Percentiles rank a stretch among this genome's conserved stretches.
Evolutionary conservation across 2,888 invertebrate genomes (phyloP).

Genomic region (Brenthis ino): DNA sequence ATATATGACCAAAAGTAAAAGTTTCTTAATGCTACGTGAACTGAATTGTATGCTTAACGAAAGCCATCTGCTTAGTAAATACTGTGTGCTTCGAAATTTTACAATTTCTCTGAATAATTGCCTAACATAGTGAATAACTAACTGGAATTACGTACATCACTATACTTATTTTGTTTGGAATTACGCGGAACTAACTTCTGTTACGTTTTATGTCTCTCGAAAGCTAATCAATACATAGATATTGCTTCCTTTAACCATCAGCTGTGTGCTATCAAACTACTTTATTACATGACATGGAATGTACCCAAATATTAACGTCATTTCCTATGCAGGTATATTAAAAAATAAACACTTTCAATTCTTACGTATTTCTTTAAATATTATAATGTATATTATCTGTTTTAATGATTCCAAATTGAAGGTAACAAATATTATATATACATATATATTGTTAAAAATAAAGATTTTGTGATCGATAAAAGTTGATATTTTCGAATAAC

Average conservation of each 20-base stretch:
- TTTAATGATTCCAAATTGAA: too few species aligned
- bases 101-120: slow-evolving; percentile 72
- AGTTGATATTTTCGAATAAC: too few species aligned
- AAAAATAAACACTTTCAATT: too few species aligned
- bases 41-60: slow-evolving; percentile 58
- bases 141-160: slow-evolving; percentile 40
- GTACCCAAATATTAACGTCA: too few species aligned
- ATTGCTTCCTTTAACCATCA: neutral
- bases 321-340: too few species aligned
- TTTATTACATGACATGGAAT: too few species aligned
- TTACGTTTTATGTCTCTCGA: slow-evolving; percentile 14
- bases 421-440: too few species aligned
- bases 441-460: too few species aligned
- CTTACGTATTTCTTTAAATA: too few species aligned
- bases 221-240: slow-evolving; percentile 5
- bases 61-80: slow-evolving; percentile 68
- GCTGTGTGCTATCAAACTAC: too few species aligned
- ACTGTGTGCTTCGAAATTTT: slow-evolving; percentile 66
- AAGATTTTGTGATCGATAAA: too few species aligned
- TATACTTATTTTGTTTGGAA: slow-evolving; percentile 17
- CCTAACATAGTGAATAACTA: slow-evolving; percentile 57
- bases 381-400: too few species aligned
- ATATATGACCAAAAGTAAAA: slow-evolving; percentile 52
- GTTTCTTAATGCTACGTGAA: slow-evolving; percentile 59
- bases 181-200: slow-evolving; percentile 17